These are phyloP conservation scores for Tetheella fluctuosa DNA, from an alignment of 2,888 invertebrate species.

Conservation along the genomic window DNA sequence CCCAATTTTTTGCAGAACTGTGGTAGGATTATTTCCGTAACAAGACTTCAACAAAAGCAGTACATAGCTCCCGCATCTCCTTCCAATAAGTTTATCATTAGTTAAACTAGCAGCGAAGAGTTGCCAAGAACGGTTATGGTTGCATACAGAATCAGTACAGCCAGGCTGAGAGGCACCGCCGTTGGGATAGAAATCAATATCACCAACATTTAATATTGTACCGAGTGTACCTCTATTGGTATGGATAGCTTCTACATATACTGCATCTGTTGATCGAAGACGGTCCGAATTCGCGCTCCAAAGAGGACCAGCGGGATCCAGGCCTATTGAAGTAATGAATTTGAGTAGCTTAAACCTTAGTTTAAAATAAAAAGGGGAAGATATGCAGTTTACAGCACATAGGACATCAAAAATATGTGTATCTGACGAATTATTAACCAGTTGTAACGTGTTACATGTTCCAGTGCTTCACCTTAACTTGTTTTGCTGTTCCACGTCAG, in stretches of 20 bases:
- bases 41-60: conserved; percentile 32
- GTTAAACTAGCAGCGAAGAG: conserved; percentile 50
- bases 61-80: conserved; percentile 27
- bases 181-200: conserved; percentile 83
- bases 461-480: too few relatives aligned
- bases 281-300: conserved; percentile 38
- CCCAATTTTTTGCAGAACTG: conserved; percentile 43
- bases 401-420: too few relatives aligned
- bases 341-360: too few relatives aligned
- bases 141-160: conserved; percentile 42
- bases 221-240: conserved; percentile 66
- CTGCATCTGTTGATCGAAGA: conserved; percentile 48
- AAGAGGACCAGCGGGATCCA: conserved; percentile 55
- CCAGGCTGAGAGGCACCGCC: conserved; percentile 61
- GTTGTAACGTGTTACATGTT: too few relatives aligned
- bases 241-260: conserved; percentile 48
- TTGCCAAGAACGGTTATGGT: conserved; percentile 53
- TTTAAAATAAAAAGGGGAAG: too few relatives aligned
- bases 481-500: too few relatives aligned
- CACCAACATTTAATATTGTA: conserved; percentile 69
- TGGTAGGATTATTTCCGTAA: conserved; percentile 41
- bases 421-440: too few relatives aligned
- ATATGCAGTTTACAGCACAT: too few relatives aligned
- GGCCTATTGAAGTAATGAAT: conserved; percentile 30
- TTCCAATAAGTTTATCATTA: conserved; percentile 43